Evolutionary conservation across 2,888 invertebrate genomes (phyloP).

Genomic region (Trisateles emortualis): DNA sequence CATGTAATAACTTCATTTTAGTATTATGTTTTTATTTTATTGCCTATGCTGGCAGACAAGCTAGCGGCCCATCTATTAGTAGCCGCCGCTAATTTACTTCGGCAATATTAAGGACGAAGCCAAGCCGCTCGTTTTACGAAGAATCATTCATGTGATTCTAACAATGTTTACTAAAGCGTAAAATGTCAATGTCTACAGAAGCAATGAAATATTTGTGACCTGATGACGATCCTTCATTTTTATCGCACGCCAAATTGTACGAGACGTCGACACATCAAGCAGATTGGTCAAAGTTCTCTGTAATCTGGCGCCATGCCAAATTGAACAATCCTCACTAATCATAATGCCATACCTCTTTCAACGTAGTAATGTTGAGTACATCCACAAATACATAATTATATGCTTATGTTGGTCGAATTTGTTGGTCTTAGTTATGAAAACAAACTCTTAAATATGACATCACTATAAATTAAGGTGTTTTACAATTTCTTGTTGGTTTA

Average conservation of each 20-base stretch:
- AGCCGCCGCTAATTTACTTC: no score
- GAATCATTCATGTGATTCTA: no score
- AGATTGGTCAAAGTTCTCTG: constrained; percentile 62
- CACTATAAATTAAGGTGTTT: neutral
- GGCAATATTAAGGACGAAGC: no score
- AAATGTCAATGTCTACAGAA: constrained; percentile 34
- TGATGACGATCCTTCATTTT: constrained; percentile 28
- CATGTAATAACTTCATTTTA: no score
- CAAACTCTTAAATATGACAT: neutral
- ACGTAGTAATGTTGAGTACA: constrained; percentile 23
- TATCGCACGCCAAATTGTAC: constrained; percentile 38
- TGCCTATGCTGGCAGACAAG: no score
- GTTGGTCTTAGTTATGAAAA: constrained; percentile 13
- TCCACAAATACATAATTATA: constrained; percentile 1
- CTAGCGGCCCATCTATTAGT: no score
- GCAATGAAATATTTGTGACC: constrained; percentile 24
- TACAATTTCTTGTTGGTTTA: no score
- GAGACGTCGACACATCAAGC: constrained; percentile 35
- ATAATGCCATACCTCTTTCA: constrained; percentile 46
- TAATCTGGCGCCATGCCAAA: constrained; percentile 60
- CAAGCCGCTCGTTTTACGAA: no score
- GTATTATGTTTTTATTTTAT: no score
- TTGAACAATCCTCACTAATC: constrained; percentile 53
- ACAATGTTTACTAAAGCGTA: constrained; percentile 9
- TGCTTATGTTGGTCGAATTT: constrained; percentile 11